Base-by-base conservation (phyloP, 2,113 vertebrate genomes). In the Sinocyclocheilus maitianheensis region DNA sequence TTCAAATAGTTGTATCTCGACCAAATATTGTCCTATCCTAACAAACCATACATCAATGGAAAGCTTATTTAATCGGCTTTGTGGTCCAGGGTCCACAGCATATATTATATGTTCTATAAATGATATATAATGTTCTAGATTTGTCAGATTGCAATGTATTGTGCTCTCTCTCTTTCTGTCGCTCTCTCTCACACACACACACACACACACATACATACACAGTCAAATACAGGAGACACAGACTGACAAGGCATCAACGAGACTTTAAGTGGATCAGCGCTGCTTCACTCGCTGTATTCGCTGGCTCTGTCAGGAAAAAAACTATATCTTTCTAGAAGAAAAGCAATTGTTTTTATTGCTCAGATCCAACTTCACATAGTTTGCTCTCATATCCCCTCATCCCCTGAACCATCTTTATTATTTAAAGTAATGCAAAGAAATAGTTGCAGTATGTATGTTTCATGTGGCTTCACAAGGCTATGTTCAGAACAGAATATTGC, bases 231-330 rank as follows among this genome's bases (percentile, higher is more conserved):
- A 40, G 8, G 18, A 71, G 95, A 95, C 87, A 88, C 92, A 91
- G 89, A 93, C 84, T 82, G 93, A 94, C 92, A 94, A 93, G 93
- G 91, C 94, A 93, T 93, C 94, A 89, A 88, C 83, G 92, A 92
- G 93, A 93, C 89, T 89, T 58, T 95, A 97, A 97, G 94, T 93
- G 30, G 96, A 95, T 97, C 96, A 96, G 14, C 63, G 55, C 48
- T 88, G 60, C 71, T 89, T 85, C 89, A 87, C 80, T 91, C 81
- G 89, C 89, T 93, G 90, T 91, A 88, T 86, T 87, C 6, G 1
- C 84, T 13, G n/a, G 22, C 62, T 26, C 62, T 67, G 22, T 48
- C 79, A 58, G 16, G 3, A 58, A 81, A 78, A 24, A 46, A 53
- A 55, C 58, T 77, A 77, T 20, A 62, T 20, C 77, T 87, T 88